A percentile compares a stretch with the other conserved stretches of the same genome.
phyloP scores from a whole-genome alignment of 1,140 invertebrate genomes.

The Bradysia coprophila region DNA sequence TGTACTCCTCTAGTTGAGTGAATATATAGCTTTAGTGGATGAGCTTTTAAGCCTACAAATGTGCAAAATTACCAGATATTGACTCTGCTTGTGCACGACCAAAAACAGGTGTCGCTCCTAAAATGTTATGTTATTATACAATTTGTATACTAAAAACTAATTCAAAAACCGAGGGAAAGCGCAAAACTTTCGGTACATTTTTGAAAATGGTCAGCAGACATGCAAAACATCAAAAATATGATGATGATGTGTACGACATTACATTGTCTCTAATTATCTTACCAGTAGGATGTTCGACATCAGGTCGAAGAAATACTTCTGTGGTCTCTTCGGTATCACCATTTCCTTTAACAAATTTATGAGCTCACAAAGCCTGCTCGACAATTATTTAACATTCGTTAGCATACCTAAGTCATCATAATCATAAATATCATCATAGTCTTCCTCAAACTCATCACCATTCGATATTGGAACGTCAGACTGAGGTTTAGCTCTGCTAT shows the following conservation, averaged over 20 bases:
- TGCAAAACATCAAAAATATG: slow-evolving; percentile 4
- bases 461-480: no score
- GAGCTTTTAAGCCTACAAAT: neutral
- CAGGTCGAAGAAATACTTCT: slow-evolving; percentile 11
- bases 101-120: no score
- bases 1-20: slow-evolving; percentile 10
- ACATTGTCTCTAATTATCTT: slow-evolving; percentile 1
- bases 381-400: no score
- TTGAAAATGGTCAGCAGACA: neutral
- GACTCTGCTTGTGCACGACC: no score
- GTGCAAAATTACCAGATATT: neutral
- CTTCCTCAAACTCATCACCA: no score
- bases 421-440: no score
- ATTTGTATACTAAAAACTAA: neutral
- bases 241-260: neutral
- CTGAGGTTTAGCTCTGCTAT: no score
- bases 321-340: no score
- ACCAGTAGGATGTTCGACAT: slow-evolving; percentile 13
- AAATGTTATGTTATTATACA: no score
- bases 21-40: neutral
- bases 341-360: no score
- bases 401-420: no score
- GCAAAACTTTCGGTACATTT: neutral
- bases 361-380: no score
- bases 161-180: neutral